Conservation (phyloP, 2,888 invertebrate genomes). For the Pseudanteris insignis region DNA sequence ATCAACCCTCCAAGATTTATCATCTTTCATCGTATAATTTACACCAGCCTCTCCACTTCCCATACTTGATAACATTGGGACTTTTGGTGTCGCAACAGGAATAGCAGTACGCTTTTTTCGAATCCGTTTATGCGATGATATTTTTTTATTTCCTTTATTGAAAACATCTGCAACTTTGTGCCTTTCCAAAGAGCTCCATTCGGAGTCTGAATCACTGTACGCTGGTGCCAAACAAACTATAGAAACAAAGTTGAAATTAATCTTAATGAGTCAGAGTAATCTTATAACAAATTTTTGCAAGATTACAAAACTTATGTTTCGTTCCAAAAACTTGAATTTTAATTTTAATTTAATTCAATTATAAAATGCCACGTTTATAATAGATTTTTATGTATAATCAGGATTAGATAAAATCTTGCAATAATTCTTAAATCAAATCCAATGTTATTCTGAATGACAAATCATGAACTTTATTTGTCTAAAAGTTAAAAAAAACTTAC, state of each 20-base stretch:
- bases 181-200: slow-evolving; percentile 79
- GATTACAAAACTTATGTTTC: too few species aligned
- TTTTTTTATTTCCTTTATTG: slow-evolving; percentile 75
- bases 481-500: slow-evolving; percentile 65
- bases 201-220: slow-evolving; percentile 91
- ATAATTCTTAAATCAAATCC: too few species aligned
- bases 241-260: too few species aligned
- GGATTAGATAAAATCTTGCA: too few species aligned
- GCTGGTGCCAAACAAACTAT: slow-evolving; percentile 67
- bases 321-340: too few species aligned
- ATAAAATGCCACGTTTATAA: too few species aligned
- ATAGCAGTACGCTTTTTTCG: slow-evolving; percentile 80
- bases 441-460: background rate
- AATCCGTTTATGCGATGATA: slow-evolving; percentile 77
- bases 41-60: slow-evolving; percentile 59
- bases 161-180: slow-evolving; percentile 71
- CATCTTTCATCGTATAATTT: slow-evolving; percentile 64
- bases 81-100: slow-evolving; percentile 86
- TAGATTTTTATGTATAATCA: too few species aligned
- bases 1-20: slow-evolving; percentile 64
- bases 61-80: slow-evolving; percentile 74
- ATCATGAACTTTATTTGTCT: background rate
- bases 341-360: too few species aligned
- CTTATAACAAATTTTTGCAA: too few species aligned
- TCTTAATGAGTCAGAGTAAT: too few species aligned